Conservation (phyloP, 64 coral and sea anemone species). For the Pachyseris speciosa region DNA sequence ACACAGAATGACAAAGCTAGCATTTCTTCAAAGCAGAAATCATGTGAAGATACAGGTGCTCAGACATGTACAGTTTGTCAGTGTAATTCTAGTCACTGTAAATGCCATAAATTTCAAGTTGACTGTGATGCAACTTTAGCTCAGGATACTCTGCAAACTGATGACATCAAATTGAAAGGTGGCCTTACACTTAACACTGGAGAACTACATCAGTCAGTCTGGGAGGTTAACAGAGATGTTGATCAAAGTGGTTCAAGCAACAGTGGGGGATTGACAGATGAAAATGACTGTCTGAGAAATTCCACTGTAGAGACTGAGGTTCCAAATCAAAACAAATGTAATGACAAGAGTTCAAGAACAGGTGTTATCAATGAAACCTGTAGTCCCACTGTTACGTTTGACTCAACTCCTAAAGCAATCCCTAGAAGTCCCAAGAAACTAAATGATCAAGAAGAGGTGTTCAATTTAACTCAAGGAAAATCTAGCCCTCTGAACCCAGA, state of each 20-base stretch:
- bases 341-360: not conserved
- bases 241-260: not conserved
- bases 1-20: not conserved
- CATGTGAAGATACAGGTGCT: not conserved
- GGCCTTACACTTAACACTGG: no score
- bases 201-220: not conserved
- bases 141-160: not conserved
- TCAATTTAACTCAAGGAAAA: not conserved
- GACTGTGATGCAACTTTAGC: not conserved
- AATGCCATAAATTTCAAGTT: not conserved
- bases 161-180: not conserved
- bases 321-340: not conserved
- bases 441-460: not conserved
- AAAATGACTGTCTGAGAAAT: not conserved
- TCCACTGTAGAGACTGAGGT: not conserved
- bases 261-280: not conserved
- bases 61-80: not conserved
- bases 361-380: not conserved
- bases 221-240: not conserved
- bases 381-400: not conserved
- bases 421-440: not conserved
- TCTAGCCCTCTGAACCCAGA: slow-evolving; percentile 24
- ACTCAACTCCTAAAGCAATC: not conserved
- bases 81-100: not conserved
- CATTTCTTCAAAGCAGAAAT: not conserved